Percentiles rank a stretch among this genome's conserved stretches.
phyloP scores from a whole-genome alignment of 92 coral and sea anemone species.

The Virgularia gustaviana region DNA sequence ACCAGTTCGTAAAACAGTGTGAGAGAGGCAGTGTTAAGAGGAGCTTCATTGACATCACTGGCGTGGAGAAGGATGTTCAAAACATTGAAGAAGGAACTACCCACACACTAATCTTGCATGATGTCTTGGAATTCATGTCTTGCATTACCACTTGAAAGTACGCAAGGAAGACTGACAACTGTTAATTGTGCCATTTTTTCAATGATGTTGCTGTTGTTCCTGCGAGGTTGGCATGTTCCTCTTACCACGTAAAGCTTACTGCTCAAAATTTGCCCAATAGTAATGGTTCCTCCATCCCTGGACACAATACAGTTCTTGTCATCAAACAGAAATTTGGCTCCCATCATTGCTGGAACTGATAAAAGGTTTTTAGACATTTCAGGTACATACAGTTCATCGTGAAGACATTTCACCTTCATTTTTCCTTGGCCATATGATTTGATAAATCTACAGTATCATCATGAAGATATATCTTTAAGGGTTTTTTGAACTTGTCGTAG shows the following conservation, averaged over 20 bases:
- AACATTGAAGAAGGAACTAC: too few species aligned
- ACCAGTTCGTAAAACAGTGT: slow-evolving; percentile 49
- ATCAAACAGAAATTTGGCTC: slow-evolving; percentile 39
- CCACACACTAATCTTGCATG: too few species aligned
- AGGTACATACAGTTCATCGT: slow-evolving; percentile 33
- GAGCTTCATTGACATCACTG: slow-evolving; percentile 35
- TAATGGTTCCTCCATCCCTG: slow-evolving; percentile 25
- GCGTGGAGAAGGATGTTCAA: too few species aligned
- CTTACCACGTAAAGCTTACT: slow-evolving; percentile 41
- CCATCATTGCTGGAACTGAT: slow-evolving; percentile 49
- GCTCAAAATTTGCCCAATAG: slow-evolving; percentile 31
- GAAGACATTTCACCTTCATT: slow-evolving; percentile 51
- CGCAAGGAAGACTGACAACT: too few species aligned
- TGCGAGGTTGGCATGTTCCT: slow-evolving; percentile 24
- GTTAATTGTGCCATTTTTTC: slow-evolving; percentile 62
- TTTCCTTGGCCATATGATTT: slow-evolving; percentile 47
- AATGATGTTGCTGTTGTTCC: slow-evolving; percentile 36
- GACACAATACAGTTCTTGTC: slow-evolving; percentile 35
- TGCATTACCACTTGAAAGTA: too few species aligned
- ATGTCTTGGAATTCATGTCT: too few species aligned
- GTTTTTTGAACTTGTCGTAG: too few species aligned
- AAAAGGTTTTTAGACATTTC: slow-evolving; percentile 36
- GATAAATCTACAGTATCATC: slow-evolving; percentile 10
- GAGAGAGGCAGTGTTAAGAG: slow-evolving; percentile 15
- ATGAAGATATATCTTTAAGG: background rate